Conservation (phyloP, 2,888 invertebrate genomes). For the Phalangium opilio region DNA sequence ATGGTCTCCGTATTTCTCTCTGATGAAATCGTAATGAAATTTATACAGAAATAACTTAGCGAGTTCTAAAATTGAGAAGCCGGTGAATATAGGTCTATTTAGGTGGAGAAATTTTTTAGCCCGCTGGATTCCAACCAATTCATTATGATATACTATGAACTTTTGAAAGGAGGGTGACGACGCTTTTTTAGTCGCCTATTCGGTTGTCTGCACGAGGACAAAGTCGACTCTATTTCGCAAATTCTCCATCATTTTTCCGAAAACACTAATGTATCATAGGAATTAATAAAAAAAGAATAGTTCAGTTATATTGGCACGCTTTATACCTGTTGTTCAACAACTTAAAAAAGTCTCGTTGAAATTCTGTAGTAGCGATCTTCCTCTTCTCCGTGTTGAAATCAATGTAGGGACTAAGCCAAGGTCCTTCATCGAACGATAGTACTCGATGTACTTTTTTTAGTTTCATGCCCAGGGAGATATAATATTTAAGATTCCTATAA, state of each 20-base stretch:
- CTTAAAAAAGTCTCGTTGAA: constrained; percentile 26
- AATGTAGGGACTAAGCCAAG: constrained; percentile 23
- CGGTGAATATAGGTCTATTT: constrained; percentile 21
- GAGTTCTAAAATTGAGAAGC: constrained; percentile 21
- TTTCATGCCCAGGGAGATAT: constrained; percentile 21
- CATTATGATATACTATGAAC: neutral
- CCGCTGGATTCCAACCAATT: neutral
- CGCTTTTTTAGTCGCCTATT: neutral
- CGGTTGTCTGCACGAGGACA: constrained; percentile 10
- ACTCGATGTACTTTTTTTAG: constrained; percentile 24
- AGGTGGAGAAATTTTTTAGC: constrained; percentile 5
- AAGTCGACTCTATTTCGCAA: constrained; percentile 23
- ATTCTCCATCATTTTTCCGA: constrained; percentile 28
- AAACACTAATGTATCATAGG: constrained; percentile 17
- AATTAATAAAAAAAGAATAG: too few relatives aligned
- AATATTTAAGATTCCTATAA: constrained; percentile 26
- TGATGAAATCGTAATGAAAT: constrained; percentile 15
- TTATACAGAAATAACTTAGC: constrained; percentile 22
- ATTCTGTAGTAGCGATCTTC: constrained; percentile 19
- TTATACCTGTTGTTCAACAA: constrained; percentile 23
- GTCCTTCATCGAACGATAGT: constrained; percentile 23
- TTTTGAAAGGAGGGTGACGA: too few relatives aligned
- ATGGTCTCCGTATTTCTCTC: constrained; percentile 18
- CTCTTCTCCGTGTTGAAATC: constrained; percentile 6
- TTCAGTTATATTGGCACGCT: too few relatives aligned